phyloP scores from a whole-genome alignment of 1,140 invertebrate species.

The Lepidurus apus region DNA sequence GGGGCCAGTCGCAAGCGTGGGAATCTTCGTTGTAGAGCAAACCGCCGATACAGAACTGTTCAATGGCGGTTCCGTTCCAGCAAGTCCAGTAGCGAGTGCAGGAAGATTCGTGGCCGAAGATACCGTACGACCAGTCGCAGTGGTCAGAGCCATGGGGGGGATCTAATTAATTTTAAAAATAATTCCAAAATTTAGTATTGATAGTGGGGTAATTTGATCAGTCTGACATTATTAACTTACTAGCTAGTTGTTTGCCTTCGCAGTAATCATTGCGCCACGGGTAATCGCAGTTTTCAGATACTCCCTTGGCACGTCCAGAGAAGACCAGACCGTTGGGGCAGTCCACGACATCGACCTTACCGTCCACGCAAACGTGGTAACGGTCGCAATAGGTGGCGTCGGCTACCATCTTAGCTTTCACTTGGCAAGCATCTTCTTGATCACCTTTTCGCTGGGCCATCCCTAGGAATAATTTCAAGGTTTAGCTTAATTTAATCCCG shows the following conservation, averaged over 20 bases:
- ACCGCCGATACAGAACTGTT: conserved; percentile 87
- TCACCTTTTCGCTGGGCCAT: conserved; percentile 47
- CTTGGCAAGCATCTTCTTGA: conserved; percentile 69
- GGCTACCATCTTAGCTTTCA: conserved; percentile 63
- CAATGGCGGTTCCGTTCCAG: conserved; percentile 87
- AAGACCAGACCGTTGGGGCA: conserved; percentile 86
- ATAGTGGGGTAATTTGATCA: conserved; percentile 37
- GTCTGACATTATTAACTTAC: conserved; percentile 46
- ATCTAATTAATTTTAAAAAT: conserved; percentile 50
- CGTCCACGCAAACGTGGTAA: conserved; percentile 76
- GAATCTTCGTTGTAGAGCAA: conserved; percentile 83
- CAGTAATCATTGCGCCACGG: conserved; percentile 83
- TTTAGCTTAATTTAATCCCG: too few species aligned
- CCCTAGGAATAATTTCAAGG: conserved; percentile 28
- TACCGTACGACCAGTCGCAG: conserved; percentile 87
- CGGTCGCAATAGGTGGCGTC: conserved; percentile 78
- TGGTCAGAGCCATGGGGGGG: conserved; percentile 75
- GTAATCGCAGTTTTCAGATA: conserved; percentile 75
- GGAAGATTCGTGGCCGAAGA: conserved; percentile 86
- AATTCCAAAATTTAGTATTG: conserved; percentile 37
- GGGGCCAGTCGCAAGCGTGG: conserved; percentile 87
- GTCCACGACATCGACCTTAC: conserved; percentile 72
- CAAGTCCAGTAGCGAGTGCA: conserved; percentile 91
- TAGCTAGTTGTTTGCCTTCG: conserved; percentile 66
- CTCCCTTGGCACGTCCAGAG: conserved; percentile 76